Percentiles rank a stretch among this genome's conserved stretches.
These are phyloP conservation scores for Balanococcus diminutus DNA, from an alignment of 2,888 invertebrate genomes.

Conservation along the genomic window DNA sequence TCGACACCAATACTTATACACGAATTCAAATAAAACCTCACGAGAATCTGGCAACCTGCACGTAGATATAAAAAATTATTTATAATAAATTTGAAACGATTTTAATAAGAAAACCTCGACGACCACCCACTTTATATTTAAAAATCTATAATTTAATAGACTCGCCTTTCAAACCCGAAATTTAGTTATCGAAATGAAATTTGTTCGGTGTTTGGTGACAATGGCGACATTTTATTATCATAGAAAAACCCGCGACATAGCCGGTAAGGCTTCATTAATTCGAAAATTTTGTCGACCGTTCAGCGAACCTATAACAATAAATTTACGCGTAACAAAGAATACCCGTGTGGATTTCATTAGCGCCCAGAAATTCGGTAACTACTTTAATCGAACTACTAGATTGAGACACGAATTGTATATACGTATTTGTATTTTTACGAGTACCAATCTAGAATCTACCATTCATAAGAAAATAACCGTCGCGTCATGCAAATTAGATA, in stretches of 20 bases:
- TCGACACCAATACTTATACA: neutral
- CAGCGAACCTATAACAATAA: neutral
- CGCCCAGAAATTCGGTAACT: neutral
- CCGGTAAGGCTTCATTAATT: neutral
- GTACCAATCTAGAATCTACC: neutral
- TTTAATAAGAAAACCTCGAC: neutral
- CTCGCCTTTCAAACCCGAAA: neutral
- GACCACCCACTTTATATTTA: conserved; percentile 1
- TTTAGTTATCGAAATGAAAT: conserved; percentile 17
- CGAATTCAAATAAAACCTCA: neutral
- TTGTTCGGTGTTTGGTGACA: no score
- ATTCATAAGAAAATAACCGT: neutral
- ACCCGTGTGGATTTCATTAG: neutral
- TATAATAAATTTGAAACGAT: neutral
- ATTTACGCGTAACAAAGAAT: neutral
- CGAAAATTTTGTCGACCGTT: neutral
- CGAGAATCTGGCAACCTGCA: neutral
- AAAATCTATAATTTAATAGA: neutral
- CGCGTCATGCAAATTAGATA: conserved; percentile 27
- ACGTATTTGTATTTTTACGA: neutral
- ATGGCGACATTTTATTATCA: conserved; percentile 15
- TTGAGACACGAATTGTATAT: neutral
- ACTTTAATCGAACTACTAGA: neutral
- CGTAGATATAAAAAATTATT: neutral
- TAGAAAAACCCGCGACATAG: neutral